Conservation (phyloP, 2,113 vertebrate species). For the Dromaius novaehollandiae region DNA sequence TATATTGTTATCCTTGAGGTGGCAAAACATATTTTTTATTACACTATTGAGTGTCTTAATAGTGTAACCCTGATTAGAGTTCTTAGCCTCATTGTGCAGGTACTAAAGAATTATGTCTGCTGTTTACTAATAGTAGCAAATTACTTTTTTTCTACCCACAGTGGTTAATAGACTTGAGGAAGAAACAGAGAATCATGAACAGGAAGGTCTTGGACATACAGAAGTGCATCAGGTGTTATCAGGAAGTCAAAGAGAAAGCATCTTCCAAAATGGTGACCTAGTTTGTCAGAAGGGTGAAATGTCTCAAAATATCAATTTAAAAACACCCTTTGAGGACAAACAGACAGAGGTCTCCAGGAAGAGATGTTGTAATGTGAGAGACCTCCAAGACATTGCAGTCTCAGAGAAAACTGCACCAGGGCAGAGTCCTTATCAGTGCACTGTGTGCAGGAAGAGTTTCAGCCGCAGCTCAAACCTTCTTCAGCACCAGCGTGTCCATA, state of each 20-base stretch:
- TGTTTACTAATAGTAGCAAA: background rate
- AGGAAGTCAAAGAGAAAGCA: background rate
- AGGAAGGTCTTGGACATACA: background rate
- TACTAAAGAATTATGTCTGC: background rate
- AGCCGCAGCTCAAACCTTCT: constrained; percentile 46
- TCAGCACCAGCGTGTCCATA: constrained; percentile 30
- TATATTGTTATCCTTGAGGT: background rate
- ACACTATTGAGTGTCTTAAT: background rate
- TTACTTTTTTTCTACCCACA: background rate
- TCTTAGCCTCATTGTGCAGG: background rate
- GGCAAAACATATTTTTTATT: background rate
- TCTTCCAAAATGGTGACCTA: background rate
- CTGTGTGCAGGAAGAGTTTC: constrained; percentile 57
- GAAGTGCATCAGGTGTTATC: background rate
- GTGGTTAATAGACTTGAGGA: background rate
- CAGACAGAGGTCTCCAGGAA: background rate
- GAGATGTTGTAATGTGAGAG: background rate
- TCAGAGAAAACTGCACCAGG: background rate
- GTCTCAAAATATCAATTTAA: background rate
- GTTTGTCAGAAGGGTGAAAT: background rate
- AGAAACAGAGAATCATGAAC: background rate
- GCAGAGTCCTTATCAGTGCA: constrained; percentile 43
- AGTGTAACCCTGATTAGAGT: background rate
- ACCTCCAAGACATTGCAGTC: background rate
- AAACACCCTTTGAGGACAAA: background rate